Conservation (phyloP, 2,113 vertebrate species). For the Nycticebus coucang region DNA sequence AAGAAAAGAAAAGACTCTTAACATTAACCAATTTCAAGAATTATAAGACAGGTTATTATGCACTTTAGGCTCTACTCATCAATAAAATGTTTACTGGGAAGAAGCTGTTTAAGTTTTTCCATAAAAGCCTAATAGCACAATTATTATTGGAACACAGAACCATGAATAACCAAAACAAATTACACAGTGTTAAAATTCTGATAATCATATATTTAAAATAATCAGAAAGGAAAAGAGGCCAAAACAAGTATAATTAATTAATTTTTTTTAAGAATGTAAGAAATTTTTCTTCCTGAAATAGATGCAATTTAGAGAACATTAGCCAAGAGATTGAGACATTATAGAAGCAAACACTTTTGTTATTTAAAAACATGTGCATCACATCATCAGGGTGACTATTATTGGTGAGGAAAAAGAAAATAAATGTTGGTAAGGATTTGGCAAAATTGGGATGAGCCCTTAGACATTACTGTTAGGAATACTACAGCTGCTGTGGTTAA, state of each 20-base stretch:
- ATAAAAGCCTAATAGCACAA: neutral
- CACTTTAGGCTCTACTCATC: neutral
- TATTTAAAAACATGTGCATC: neutral
- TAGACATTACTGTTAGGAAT: neutral
- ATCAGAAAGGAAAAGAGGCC: neutral
- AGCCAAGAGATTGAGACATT: neutral
- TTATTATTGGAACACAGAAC: neutral
- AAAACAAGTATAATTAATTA: slow-evolving; percentile 23
- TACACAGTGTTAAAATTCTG: neutral
- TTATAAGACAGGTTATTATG: neutral
- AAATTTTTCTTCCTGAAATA: neutral
- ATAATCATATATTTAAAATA: neutral
- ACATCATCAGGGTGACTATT: neutral
- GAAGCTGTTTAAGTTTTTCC: neutral
- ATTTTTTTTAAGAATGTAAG: slow-evolving; percentile 8
- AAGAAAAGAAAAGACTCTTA: neutral
- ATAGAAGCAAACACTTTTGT: neutral
- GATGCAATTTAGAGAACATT: neutral
- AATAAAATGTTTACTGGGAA: neutral
- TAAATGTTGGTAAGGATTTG: neutral
- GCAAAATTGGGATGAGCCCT: neutral
- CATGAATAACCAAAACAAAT: neutral
- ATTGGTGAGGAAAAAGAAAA: neutral
- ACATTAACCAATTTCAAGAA: slow-evolving; percentile 34
- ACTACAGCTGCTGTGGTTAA: neutral